Percentiles rank a stretch among this genome's conserved stretches.
Evolutionary conservation across 2,888 invertebrate genomes (phyloP).

Genomic region (Trachelus stipa): DNA sequence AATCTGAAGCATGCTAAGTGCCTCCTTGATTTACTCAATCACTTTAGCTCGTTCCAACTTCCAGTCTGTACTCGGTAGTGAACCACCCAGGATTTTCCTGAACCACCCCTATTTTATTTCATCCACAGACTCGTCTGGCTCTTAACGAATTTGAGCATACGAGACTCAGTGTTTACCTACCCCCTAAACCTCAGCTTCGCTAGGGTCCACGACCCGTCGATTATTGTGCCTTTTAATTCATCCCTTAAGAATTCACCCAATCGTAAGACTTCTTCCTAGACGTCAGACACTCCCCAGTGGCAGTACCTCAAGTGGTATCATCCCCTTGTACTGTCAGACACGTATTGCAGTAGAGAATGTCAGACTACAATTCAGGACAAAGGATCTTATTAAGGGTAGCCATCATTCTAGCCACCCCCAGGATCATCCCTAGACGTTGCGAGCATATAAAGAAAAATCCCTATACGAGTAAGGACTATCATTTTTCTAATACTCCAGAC

Average conservation of each 20-base stretch:
- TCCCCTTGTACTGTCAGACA: neutral
- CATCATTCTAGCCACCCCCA: neutral
- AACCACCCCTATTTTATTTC: neutral
- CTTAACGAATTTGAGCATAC: neutral
- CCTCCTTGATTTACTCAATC: conserved; percentile 47
- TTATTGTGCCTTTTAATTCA: neutral
- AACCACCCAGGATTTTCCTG: conserved; percentile 6
- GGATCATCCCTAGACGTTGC: neutral
- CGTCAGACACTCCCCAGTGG: neutral
- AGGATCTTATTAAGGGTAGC: neutral
- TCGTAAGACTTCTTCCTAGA: neutral
- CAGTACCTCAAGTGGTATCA: neutral
- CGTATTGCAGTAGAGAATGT: neutral
- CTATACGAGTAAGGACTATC: neutral
- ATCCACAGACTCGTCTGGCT: neutral
- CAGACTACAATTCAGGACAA: neutral
- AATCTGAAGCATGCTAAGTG: conserved; percentile 42
- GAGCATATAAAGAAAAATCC: neutral
- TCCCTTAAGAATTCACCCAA: neutral
- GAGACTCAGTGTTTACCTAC: neutral
- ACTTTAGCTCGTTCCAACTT: conserved; percentile 28
- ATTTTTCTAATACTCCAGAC: neutral
- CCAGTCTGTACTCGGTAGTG: neutral
- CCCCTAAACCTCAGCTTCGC: neutral
- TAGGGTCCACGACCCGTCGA: neutral